Conservation (phyloP, 1,140 invertebrate species). For the Arctopsyche grandis region DNA sequence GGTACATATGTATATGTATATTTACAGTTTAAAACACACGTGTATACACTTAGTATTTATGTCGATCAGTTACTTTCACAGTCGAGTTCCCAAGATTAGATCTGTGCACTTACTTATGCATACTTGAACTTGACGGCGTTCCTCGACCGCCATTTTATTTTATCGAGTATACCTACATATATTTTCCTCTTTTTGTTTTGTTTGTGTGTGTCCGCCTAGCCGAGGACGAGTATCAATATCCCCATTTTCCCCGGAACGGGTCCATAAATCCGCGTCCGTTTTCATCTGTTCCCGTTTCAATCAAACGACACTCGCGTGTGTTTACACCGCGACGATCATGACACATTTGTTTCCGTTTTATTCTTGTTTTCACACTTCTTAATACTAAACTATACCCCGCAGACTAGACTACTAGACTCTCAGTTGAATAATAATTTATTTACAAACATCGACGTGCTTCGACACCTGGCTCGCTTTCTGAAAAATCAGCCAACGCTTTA, state of each 20-base stretch:
- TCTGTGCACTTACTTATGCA: neutral
- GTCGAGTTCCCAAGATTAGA: neutral
- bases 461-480: too few relatives aligned
- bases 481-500: too few relatives aligned
- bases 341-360: conserved; percentile 36
- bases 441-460: neutral
- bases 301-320: conserved; percentile 27
- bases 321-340: conserved; percentile 28
- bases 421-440: neutral
- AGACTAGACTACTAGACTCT: neutral
- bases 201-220: neutral
- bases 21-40: too few relatives aligned
- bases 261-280: conserved; percentile 35
- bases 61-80: too few relatives aligned
- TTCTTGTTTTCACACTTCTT: conserved; percentile 11
- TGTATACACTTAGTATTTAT: too few relatives aligned
- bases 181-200: neutral
- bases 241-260: conserved; percentile 3
- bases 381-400: neutral
- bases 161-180: too few relatives aligned
- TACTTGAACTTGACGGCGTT: conserved; percentile 16
- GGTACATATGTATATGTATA: too few relatives aligned
- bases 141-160: neutral
- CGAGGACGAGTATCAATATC: neutral
- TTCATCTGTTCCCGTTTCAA: conserved; percentile 37